Evolutionary conservation across 2,888 invertebrate species (phyloP), one percentile per base, ranked within the genome.

Genomic region (Lacanobia oleracea): DNA sequence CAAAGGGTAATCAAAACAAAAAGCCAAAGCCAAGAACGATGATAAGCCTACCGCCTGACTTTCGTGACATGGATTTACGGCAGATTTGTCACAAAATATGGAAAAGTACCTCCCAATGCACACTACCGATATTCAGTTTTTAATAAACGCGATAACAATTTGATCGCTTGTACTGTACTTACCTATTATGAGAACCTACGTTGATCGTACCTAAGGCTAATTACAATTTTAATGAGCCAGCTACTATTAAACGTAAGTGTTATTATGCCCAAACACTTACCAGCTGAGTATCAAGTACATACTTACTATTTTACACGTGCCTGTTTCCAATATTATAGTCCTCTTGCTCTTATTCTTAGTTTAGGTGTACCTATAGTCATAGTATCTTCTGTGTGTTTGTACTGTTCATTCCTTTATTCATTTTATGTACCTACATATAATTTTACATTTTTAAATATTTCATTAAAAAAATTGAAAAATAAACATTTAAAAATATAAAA

Each of bases 121-220:
- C 18, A n/a, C 23, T 16, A 21, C n/a, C 21, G 6, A 8, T 21
- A 23, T 10, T 16, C 8, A 37, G 33, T 43, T 61, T 27, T 60
- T 21, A 61, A 51, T 67, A 45, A 50, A 37, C 3, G 56, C 1
- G 27, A 62, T 75, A 67, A 45, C 37, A 14, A 76, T 51, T 50
- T 57, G 8, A 43, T 27, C 18, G 21, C 14, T 18, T 16, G 9
- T 43, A 10, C 1, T 37, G 12, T 37, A 37, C 7, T 21, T 21
- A 9, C 2, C 33, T 5, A n/a, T n/a, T n/a, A n/a, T n/a, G n/a
- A n/a, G n/a, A n/a, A n/a, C n/a, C 8, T 37, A 23, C 5, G 14
- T 4, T 61, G 23, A 9, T 1, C 16, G 16, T 48, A 50, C 23
- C 5, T 37, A 56, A 48, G 27, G 9, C 7, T 75, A 54, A 53